Evolutionary conservation across 2,113 vertebrate genomes (phyloP), one percentile per base, ranked within the genome.

Genomic region (Tenebrosternarchus preto): DNA sequence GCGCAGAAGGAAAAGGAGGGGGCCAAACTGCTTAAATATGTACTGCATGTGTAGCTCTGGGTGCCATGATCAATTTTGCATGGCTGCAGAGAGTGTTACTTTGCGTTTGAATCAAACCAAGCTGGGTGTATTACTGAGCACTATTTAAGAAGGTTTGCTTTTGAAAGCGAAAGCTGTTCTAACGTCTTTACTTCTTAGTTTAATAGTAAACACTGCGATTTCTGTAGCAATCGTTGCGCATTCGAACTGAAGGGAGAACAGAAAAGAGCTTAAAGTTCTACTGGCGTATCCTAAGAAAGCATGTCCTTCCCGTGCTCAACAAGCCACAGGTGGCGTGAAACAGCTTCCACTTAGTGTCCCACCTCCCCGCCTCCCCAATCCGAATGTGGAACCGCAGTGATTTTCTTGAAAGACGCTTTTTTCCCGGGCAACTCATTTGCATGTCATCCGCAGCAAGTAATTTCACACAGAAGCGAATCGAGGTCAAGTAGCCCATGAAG

Each of bases 11-110:
- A 74, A 57, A 80, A 70, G 60, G 77, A 88, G 72, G 67, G 80
- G 57, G n/a, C n/a, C n/a, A 88, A 91, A 91, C 87, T 86, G 83
- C 82, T 88, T 85, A 88, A 89, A 88, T 88, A 90, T 85, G 87
- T 88, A 88, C 82, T 12, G 81, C 81, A 72, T 83, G 82, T 83
- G 63, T 64, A 89, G 87, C 85, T 84, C 85, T 84, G 85, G 87
- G 87, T 88, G 83, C 60, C 68, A 81, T 88, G 85, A 89, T 93
- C 86, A 90, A 90, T 91, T 90, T 89, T 90, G 83, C 83, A 92
- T 90, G 88, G 82, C 85, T 88, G 85, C 83, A 86, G 85, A 88
- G 79, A 83, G 84, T 86, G 90, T 88, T 90, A 89, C 87, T 87
- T 87, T 85, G 89, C 85, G 90, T 91, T 90, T 87, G 82, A 79